Evolutionary conservation across 1,140 invertebrate species (phyloP).

Genomic region (Trichonephila inaurata): DNA sequence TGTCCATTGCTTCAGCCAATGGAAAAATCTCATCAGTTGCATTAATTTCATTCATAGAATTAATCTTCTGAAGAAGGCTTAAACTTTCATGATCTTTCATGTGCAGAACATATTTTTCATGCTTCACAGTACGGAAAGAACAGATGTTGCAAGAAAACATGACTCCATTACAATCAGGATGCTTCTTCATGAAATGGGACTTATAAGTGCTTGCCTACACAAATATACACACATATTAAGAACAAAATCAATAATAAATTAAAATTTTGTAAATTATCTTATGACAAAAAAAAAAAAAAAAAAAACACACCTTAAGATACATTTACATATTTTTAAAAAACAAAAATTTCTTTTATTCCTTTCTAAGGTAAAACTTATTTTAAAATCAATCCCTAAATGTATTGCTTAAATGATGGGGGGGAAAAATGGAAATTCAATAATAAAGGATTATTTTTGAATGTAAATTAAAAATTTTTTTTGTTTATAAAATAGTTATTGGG

Average conservation of each 20-base stretch:
- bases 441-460: too few species aligned
- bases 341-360: too few species aligned
- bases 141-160: slow-evolving; percentile 81
- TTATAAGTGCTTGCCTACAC: slow-evolving; percentile 85
- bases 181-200: slow-evolving; percentile 83
- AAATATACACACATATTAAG: not conserved
- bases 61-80: slow-evolving; percentile 18
- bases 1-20: slow-evolving; percentile 67
- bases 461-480: too few species aligned
- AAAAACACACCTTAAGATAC: too few species aligned
- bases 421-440: too few species aligned
- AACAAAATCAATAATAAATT: not conserved
- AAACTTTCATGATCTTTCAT: slow-evolving; percentile 80
- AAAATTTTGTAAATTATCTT: not conserved
- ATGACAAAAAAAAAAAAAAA: too few species aligned
- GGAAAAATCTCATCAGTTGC: slow-evolving; percentile 64
- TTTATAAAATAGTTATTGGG: too few species aligned
- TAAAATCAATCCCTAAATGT: too few species aligned
- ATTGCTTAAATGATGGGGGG: too few species aligned
- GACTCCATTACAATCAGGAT: slow-evolving; percentile 80
- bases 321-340: too few species aligned
- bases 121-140: slow-evolving; percentile 80
- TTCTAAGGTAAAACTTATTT: too few species aligned
- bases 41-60: slow-evolving; percentile 46
- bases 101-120: slow-evolving; percentile 80